Evolutionary conservation across 2,888 invertebrate species (phyloP), one percentile per base, ranked within the genome.

Genomic region (Agrypnus murinus): DNA sequence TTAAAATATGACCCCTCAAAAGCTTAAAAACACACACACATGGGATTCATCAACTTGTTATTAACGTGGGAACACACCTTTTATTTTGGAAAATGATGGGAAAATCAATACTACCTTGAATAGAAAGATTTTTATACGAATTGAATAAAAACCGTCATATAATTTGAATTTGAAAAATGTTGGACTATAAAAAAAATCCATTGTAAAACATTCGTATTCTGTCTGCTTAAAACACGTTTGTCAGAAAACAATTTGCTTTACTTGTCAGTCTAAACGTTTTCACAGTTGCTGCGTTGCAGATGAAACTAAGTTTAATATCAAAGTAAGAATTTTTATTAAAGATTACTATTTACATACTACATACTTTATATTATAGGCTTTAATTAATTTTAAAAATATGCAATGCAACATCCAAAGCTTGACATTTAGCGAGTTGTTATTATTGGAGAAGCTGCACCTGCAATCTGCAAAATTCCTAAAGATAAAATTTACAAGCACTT

Each of bases 181-280:
- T 3, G 5, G 25, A 8, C 6, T 25, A 50, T 32, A 31, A 31
- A 31, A 31, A 2, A 31, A 12, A 50, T n/a, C 19, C 25, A 31
- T 6, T 12, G 10, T 14, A 6, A 14, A 31, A 10, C 50, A 31
- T 31, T 50, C 10, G 55, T 55, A 55, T 55, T 34, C 55, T 55
- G 55, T 38, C 36, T 14, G 36, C 32, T 38, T 10, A 17, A 14
- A 55, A 15, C 15, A 17, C 55, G 36, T 55, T 55, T 55, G 55
- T 55, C 38, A 14, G 55, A 55, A 55, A 55, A 17, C 55, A 55
- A 55, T 55, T 55, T 55, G 55, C 32, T 55, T 38, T 36, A 10
- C 55, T 36, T 55, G 55, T 38, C 55, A 55, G 15, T 19, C 38
- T 34, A 10, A 14, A n/a, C 36, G 8, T 15, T 36, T 55, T 25